Evolutionary conservation across 1,140 invertebrate species (phyloP).

Genomic region (Piezodorus guildinii): DNA sequence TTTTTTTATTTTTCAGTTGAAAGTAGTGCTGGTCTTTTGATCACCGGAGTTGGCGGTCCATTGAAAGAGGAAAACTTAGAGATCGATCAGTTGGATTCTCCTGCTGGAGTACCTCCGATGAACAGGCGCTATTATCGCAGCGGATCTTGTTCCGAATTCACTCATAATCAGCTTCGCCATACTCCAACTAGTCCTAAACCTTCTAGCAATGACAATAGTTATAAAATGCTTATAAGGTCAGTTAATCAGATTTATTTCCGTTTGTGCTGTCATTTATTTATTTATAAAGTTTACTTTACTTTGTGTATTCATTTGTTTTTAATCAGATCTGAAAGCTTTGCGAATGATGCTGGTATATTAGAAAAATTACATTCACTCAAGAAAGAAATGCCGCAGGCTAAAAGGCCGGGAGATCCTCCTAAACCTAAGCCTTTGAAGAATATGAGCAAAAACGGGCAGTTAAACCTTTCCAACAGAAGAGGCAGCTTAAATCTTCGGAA

Average conservation of each 20-base stretch:
- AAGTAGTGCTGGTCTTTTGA: slow-evolving; percentile 48
- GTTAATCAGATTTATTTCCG: background rate
- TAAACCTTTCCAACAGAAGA: slow-evolving; percentile 10
- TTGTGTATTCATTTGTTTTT: slow-evolving; percentile 20
- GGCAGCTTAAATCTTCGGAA: slow-evolving; percentile 26
- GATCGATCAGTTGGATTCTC: slow-evolving; percentile 22
- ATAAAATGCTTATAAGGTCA: slow-evolving; percentile 21
- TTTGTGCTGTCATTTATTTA: background rate
- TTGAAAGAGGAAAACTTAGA: slow-evolving; percentile 24
- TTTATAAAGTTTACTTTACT: background rate
- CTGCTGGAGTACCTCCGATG: background rate
- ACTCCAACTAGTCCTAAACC: slow-evolving; percentile 21
- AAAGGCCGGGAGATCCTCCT: background rate
- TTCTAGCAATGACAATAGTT: slow-evolving; percentile 17
- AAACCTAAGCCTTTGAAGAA: background rate
- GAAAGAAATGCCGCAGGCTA: slow-evolving; percentile 17
- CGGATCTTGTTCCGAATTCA: slow-evolving; percentile 30
- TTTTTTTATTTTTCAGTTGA: slow-evolving; percentile 36
- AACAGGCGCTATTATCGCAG: slow-evolving; percentile 22
- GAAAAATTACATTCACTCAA: slow-evolving; percentile 48
- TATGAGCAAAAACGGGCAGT: background rate
- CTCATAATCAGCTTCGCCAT: slow-evolving; percentile 16
- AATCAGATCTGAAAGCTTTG: slow-evolving; percentile 55
- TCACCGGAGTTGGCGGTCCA: slow-evolving; percentile 32
- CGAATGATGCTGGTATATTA: slow-evolving; percentile 60